These are phyloP conservation scores for Aricia agestis DNA, from an alignment of 1,140 invertebrate genomes.

Conservation along the genomic window DNA sequence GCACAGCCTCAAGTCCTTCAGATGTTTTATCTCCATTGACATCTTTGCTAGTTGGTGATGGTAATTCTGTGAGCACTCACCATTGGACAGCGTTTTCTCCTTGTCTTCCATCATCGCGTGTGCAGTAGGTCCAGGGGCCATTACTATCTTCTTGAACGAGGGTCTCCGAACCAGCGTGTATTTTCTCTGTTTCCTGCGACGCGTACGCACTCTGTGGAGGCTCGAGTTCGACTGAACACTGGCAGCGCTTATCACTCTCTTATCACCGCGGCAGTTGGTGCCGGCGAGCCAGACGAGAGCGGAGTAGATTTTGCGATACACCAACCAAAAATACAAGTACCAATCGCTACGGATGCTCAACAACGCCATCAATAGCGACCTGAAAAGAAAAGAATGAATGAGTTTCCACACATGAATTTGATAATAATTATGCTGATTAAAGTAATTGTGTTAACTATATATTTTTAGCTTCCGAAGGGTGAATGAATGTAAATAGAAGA, in stretches of 20 bases:
- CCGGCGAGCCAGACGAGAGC: slow-evolving; percentile 64
- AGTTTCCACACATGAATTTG: background rate
- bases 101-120: slow-evolving; percentile 73
- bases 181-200: slow-evolving; percentile 55
- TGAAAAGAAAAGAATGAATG: slow-evolving; percentile 43
- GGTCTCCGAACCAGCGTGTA: slow-evolving; percentile 63
- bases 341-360: slow-evolving; percentile 62
- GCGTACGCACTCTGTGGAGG: slow-evolving; percentile 68
- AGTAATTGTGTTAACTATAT: background rate
- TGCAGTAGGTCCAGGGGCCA: slow-evolving; percentile 68
- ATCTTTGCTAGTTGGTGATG: background rate
- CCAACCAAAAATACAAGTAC: slow-evolving; percentile 64
- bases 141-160: slow-evolving; percentile 63
- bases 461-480: background rate
- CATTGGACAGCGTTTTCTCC: slow-evolving; percentile 60
- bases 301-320: slow-evolving; percentile 68
- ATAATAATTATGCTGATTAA: background rate
- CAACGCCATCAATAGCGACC: slow-evolving; percentile 69
- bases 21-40: background rate
- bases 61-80: slow-evolving; percentile 37
- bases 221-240: slow-evolving; percentile 52
- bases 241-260: slow-evolving; percentile 63
- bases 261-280: slow-evolving; percentile 70
- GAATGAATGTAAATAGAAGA: too few species aligned
- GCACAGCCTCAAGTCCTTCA: background rate